Evolutionary conservation across 2,888 invertebrate species (phyloP), one percentile per base, ranked within the genome.

Genomic region (Latheticus oryzae): DNA sequence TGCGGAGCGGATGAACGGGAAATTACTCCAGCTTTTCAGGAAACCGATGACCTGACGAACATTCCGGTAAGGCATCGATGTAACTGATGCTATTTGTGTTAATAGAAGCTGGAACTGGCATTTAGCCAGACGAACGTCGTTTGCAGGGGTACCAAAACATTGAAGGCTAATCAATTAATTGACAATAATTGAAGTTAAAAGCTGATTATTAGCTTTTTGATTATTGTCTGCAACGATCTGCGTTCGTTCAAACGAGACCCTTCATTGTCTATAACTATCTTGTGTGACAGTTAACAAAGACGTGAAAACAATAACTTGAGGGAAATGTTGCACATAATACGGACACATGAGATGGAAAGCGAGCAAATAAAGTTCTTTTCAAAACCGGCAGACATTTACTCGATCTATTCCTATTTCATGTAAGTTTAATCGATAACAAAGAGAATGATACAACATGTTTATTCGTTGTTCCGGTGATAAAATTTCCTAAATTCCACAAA

Each of bases 61-160:
- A 26, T 48, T 37, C 23, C 33, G 42, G 51, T 15, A 40, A 16
- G 12, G 23, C 52, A 42, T 42, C 42, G 23, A 23, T 40, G 52
- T 24, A 52, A 52, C 52, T 52, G 50, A 42, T 50, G 50, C 51
- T 58, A 58, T 58, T 58, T 58, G 51, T 43, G 38, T 35, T 28
- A 8, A n/a, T n/a, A n/a, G n/a, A n/a, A n/a, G n/a, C n/a, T n/a
- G n/a, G n/a, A 11, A 33, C 9, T 12, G 23, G 43, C 28, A 17
- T 58, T 32, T 43, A 21, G 43, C 51, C 57, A 23, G n/a, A 3
- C 5, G 19, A 35, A 53, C 58, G 54, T 33, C 50, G 43, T 43
- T 24, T n/a, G n/a, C 57, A 52, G 50, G 24, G 35, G 57, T 56
- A 33, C 57, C 51, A 24, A 57, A 51, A 51, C 57, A 9, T 11